Base-by-base conservation (phyloP, 2,113 vertebrate genomes). In the Balaeniceps rex region DNA sequence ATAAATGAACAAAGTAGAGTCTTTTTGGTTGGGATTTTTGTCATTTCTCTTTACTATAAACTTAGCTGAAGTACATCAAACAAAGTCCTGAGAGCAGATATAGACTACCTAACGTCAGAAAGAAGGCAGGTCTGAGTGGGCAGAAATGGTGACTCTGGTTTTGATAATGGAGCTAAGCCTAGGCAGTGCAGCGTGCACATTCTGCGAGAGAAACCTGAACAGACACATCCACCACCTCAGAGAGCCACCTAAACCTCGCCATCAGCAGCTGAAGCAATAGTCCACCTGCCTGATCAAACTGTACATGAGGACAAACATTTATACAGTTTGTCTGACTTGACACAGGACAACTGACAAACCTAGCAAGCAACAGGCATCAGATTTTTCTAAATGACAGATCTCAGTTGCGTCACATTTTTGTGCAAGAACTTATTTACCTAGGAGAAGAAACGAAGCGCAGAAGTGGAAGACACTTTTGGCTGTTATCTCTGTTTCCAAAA, bases 1-100 rank as follows among this genome's bases (percentile, higher is more conserved):
- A 60, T 26, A 78, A 82, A 40, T 0, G 0, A 33, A 44, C 1
- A 12, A 58, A 16, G 19, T 12, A 58, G 33, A 51, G 9, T 26
- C 9, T 58, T 79, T 68, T n/a, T 44, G 6, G 22, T 14, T 60
- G 25, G 14, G 3, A 64, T 46, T 38, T 79, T 58, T 94, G 36
- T 33, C 12, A 51, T 68, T 76, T 71, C 9, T 75, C 16, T 76
- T 49, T 64, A 46, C 8, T 80, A 25, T 14, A 51, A 79, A 79
- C 33, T 57, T 15, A 57, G 22, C 36, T 86, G 38, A 70, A 52
- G 23, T 34, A 47, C 3, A 1, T 21, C n/a, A 71, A 70, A 51
- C 21, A n/a, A 65, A n/a, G n/a, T 76, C 23, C 58, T 51, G 11
- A 76, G 14, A 88, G 36, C 15, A 63, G n/a, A 11, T 49, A 54